Conservation (phyloP, 2,113 vertebrate genomes). For the Peromyscus maniculatus region DNA sequence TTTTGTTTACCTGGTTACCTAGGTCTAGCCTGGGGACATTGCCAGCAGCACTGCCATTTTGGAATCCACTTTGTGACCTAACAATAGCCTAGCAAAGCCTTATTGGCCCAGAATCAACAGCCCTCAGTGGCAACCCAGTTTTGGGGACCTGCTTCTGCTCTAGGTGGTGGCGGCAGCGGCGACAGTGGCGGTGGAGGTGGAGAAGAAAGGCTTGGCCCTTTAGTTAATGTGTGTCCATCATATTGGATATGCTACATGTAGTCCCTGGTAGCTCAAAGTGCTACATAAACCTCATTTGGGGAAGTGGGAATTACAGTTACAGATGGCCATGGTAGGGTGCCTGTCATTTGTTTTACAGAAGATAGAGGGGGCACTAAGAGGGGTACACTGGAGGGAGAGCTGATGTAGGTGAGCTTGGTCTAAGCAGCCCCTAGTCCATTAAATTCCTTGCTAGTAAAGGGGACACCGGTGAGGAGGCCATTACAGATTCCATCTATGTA, state of each 20-base stretch:
- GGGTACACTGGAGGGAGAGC: not conserved
- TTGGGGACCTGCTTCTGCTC: not conserved
- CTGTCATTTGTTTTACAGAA: not conserved
- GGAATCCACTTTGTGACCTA: not conserved
- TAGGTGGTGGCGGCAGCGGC: accelerated
- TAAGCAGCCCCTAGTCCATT: not conserved
- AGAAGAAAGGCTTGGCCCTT: not conserved
- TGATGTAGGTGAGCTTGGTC: not conserved
- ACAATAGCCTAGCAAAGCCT: not conserved
- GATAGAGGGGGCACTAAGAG: not conserved
- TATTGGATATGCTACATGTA: not conserved
- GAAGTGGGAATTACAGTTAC: not conserved
- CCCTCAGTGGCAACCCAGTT: not conserved
- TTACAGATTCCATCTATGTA: accelerated
- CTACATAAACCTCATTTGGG: not conserved
- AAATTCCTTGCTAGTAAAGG: not conserved
- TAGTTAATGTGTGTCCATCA: not conserved
- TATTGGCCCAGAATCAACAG: not conserved
- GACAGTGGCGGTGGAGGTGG: accelerated
- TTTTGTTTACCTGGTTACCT: not conserved
- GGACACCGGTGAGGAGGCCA: not conserved
- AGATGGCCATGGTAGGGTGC: not conserved
- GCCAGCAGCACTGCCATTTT: not conserved
- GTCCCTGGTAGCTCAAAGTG: not conserved
- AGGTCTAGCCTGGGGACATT: not conserved